phyloP scores from a whole-genome alignment of 2,888 invertebrate genomes.

The Amphipyra berbera region DNA sequence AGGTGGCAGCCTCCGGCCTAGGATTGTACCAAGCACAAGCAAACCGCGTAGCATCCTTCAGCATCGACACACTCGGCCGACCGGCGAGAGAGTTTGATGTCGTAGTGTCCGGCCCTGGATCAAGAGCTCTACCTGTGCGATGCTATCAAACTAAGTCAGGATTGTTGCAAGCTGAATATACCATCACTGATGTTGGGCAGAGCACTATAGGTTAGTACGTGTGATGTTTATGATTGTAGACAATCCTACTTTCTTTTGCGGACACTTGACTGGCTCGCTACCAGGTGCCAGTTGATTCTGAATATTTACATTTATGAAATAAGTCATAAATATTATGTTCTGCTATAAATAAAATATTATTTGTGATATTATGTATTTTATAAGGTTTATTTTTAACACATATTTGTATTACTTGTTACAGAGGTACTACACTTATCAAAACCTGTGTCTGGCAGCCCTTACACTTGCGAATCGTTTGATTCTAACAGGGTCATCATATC shows the following conservation, averaged over 20 bases:
- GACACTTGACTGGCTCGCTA: too few relatives aligned
- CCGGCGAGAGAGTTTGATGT: constrained; percentile 97
- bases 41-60: constrained; percentile 95
- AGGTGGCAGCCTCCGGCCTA: constrained; percentile 93
- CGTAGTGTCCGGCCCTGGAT: constrained; percentile 95
- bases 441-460: constrained; percentile 97
- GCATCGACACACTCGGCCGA: constrained; percentile 96
- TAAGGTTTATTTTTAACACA: too few relatives aligned
- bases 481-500: constrained; percentile 94
- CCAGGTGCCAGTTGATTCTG: too few relatives aligned
- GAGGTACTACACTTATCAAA: constrained; percentile 97
- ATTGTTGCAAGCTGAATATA: constrained; percentile 98
- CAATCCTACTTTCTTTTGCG: too few relatives aligned
- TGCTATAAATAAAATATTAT: too few relatives aligned
- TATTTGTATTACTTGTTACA: constrained; percentile 76
- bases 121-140: constrained; percentile 95
- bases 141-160: constrained; percentile 99
- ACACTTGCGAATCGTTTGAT: constrained; percentile 97
- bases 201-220: constrained; percentile 90
- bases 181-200: constrained; percentile 93
- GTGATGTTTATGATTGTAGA: too few relatives aligned
- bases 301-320: too few relatives aligned
- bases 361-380: too few relatives aligned
- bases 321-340: too few relatives aligned
- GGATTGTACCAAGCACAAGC: constrained; percentile 96